Conservation (phyloP, 2,113 vertebrate genomes). For the Sphyrna mokarran region DNA sequence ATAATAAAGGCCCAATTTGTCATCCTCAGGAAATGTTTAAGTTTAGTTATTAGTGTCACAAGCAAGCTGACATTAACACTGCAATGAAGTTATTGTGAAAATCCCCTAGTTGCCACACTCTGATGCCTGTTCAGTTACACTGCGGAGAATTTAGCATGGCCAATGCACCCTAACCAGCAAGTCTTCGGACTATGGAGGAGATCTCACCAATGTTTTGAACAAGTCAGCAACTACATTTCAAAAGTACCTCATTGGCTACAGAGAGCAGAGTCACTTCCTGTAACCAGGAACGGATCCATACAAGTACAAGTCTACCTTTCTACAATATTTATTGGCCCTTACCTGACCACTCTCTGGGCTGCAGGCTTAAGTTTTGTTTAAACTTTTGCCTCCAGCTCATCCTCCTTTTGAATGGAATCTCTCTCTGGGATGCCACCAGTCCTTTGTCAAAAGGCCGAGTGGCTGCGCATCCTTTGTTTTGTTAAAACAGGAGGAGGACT, state of each 20-base stretch:
- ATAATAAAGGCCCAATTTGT: background rate
- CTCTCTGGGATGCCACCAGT: background rate
- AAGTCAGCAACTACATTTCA: background rate
- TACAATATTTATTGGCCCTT: background rate
- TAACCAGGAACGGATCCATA: background rate
- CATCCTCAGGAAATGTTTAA: background rate
- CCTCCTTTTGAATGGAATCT: background rate
- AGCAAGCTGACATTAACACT: too few species aligned
- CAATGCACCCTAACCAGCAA: too few species aligned
- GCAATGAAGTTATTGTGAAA: too few species aligned
- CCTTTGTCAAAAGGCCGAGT: background rate
- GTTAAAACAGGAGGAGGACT: background rate
- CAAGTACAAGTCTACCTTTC: background rate
- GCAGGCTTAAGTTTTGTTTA: background rate
- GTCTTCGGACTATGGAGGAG: too few species aligned
- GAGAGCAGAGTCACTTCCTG: background rate
- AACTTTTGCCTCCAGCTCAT: conserved; percentile 9
- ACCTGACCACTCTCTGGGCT: background rate
- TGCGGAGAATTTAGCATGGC: too few species aligned
- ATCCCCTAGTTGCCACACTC: too few species aligned
- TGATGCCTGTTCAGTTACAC: too few species aligned
- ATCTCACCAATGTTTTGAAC: background rate
- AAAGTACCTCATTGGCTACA: background rate
- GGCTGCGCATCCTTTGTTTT: background rate
- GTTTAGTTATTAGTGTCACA: too few species aligned